Percentiles rank a stretch among this genome's conserved stretches.
Evolutionary conservation across 1,140 invertebrate genomes (phyloP).

Genomic region (Ceratosolen solmsi): DNA sequence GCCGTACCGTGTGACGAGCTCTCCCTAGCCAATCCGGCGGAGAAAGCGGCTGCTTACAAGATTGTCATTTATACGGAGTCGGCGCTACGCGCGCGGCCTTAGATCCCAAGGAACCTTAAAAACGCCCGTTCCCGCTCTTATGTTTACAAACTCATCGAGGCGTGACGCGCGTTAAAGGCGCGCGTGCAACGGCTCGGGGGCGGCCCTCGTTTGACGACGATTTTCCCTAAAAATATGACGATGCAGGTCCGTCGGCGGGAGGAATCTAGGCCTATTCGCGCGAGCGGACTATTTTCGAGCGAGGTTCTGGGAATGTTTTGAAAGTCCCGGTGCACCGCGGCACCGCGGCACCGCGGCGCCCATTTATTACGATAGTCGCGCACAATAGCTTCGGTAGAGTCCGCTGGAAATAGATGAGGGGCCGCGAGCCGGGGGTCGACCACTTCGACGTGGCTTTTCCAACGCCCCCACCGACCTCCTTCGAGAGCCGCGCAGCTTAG

Average conservation of each 20-base stretch:
- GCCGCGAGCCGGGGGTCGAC: not conserved
- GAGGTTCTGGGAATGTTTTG: conserved; percentile 23
- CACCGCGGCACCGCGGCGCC: not conserved
- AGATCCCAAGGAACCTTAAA: too few relatives aligned
- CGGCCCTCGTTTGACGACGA: too few relatives aligned
- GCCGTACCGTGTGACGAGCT: too few relatives aligned
- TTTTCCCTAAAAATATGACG: too few relatives aligned
- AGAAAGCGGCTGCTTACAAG: too few relatives aligned
- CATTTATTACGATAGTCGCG: not conserved
- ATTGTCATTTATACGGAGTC: too few relatives aligned
- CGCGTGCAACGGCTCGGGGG: not conserved
- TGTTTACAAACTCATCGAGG: not conserved
- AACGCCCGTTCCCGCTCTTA: too few relatives aligned
- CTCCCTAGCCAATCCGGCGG: too few relatives aligned
- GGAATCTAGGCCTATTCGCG: not conserved
- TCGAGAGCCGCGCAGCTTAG: not conserved
- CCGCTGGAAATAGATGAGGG: conserved; percentile 29
- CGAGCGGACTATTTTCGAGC: conserved; percentile 6
- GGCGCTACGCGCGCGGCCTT: too few relatives aligned
- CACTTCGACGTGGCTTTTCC: not conserved
- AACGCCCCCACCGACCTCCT: not conserved
- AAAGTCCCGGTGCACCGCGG: not conserved
- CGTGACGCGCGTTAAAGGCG: not conserved
- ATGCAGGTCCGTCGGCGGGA: not conserved
- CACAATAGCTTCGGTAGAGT: conserved; percentile 17